Base-by-base conservation (phyloP, 1,140 invertebrate species). In the Cydia amplana region DNA sequence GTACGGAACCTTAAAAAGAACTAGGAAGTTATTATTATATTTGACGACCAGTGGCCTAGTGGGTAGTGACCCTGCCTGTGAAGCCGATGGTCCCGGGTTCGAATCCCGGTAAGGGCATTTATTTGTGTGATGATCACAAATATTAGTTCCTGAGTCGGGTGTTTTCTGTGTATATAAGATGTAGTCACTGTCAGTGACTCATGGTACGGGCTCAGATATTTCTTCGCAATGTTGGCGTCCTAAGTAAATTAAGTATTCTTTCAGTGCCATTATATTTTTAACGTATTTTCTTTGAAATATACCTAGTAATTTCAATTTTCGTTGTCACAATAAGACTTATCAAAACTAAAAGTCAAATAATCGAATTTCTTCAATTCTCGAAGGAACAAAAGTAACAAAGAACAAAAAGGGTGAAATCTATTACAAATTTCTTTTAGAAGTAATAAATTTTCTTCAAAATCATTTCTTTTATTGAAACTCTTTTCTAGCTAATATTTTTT, bases 401-500 rank as follows among this genome's bases (percentile, higher is more conserved):
- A 23, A 28, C 9, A n/a, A 32, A 36, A 67, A 67, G 28, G 64
- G 64, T 32, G 32, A 32, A 67, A 65, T 65, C 63, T 65, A 65
- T 65, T 65, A 67, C 5, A 36, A 67, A 9, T 32, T 18, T 63
- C 20, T 64, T 64, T 67, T 32, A 7, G 5, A 32, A n/a, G 16
- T 6, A 67, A 36, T 6, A 67, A 36, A 67, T 67, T 67, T 28
- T 67, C 14, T 36, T 67, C 4, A 6, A 36, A 67, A 40, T 67
- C 64, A 0, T 67, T 67, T 32, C 25, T 32, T 32, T 32, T 28
- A 67, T 67, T 67, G 25, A 32, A 67, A 67, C 1, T 32, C 12
- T 18, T 67, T 36, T 32, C 64, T 6, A 7, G 32, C 63, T 67
- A 67, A 67, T 64, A 64, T 67, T 67, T 67, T 55, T 67, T 67